Base-by-base conservation (phyloP, 2,888 invertebrate species). In the Hirtodrosophila confusa region DNA sequence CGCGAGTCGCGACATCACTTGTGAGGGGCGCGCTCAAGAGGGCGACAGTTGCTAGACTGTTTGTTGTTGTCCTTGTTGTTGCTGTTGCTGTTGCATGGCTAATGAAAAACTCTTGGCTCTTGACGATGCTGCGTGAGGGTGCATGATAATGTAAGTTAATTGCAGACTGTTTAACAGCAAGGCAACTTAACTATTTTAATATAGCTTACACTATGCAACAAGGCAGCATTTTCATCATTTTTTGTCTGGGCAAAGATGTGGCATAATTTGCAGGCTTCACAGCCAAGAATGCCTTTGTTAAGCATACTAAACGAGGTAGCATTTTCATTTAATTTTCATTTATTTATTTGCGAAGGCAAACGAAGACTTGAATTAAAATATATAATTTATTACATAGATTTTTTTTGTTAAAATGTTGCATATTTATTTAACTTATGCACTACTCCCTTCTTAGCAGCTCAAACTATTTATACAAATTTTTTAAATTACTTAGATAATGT, bases 91-190 rank as follows among this genome's bases (percentile, higher is more conserved):
- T 10, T 31, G 36, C 57, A 65, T 57, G 65, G 57, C 53, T 65
- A 57, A 69, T 73, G 75, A 61, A 50, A 27, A 60, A 36, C 44
- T 53, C 33, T 37, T 27, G 51, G 23, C 7, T 17, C 27, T 27
- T 27, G 27, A 27, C 27, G 6, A 12, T 24, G 50, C 40, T 40
- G 40, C 45, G 45, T 58, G 33, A 54, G 50, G 29, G 39, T 23
- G 31, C 55, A 53, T 67, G 44, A 37, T 50, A 43, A 41, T 57
- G 51, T 35, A 66, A 71, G 70, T 58, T 69, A 73, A 73, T 75
- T 73, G 65, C 57, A 50, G 36, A 36, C 50, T 37, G 48, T 70
- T 70, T 65, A 56, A 31, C 37, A 24, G 11, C 17, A n/a, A 39
- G 35, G n/a, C 41, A 51, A 51, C 39, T 54, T 29, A 23, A 3